Evolutionary conservation across 2,113 vertebrate species (phyloP).

Genomic region (Boulengeromyrus knoepffleri): DNA sequence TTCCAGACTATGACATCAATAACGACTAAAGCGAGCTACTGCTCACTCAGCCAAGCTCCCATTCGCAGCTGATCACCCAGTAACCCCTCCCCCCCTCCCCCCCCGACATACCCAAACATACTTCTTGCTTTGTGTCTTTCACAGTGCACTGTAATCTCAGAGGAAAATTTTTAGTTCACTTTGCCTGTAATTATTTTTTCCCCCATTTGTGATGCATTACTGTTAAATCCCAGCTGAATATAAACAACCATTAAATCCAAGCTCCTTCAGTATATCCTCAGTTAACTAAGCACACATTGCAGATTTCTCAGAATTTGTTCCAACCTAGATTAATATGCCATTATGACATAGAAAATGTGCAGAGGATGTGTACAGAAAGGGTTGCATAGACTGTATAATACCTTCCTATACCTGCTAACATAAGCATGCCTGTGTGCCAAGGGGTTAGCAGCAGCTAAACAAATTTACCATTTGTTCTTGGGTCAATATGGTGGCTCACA

Average conservation of each 20-base stretch:
- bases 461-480: neutral
- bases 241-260: neutral
- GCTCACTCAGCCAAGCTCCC: neutral
- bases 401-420: neutral
- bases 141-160: neutral
- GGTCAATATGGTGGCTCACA: neutral
- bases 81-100: too few species aligned
- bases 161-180: neutral
- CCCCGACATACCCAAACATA: neutral
- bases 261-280: neutral
- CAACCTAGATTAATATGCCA: neutral
- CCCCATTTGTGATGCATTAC: neutral
- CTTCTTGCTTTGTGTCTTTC: neutral
- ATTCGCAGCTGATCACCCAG: neutral
- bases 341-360: neutral
- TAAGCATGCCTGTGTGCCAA: neutral
- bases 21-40: conserved; percentile 2
- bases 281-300: neutral
- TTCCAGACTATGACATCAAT: conserved; percentile 61
- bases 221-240: neutral
- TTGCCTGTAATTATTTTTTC: neutral
- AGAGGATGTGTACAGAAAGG: neutral
- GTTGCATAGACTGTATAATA: neutral
- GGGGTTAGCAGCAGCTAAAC: neutral
- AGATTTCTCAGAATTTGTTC: neutral